Evolutionary conservation across 2,797 vertebrate genomes (phyloP).

Genomic region (Mormyrops attenuatus): DNA sequence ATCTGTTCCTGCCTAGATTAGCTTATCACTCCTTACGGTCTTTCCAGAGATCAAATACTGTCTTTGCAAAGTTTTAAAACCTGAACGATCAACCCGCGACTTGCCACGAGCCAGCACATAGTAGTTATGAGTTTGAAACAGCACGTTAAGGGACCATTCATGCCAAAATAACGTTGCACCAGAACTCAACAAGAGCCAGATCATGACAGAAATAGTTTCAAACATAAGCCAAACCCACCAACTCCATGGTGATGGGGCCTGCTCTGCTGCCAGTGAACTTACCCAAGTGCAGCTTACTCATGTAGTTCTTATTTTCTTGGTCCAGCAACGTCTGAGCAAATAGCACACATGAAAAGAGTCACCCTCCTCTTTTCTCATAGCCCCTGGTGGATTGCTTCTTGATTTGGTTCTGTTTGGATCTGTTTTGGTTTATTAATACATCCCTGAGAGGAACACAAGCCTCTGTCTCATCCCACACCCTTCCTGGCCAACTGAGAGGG

Average conservation of each 20-base stretch:
- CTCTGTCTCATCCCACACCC: slow-evolving; percentile 24
- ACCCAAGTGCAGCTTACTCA: background rate
- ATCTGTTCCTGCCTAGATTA: background rate
- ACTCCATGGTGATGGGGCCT: background rate
- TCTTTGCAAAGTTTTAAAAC: background rate
- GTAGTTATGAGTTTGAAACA: background rate
- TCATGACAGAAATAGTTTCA: background rate
- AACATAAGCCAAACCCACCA: background rate
- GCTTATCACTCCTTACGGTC: background rate
- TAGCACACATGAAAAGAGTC: slow-evolving; percentile 19
- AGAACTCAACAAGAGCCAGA: background rate
- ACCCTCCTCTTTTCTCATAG: slow-evolving; percentile 35
- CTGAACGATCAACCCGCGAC: background rate
- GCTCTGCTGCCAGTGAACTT: background rate
- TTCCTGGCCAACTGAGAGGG: slow-evolving; percentile 23
- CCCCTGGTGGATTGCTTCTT: slow-evolving; percentile 39
- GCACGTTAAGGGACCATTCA: background rate
- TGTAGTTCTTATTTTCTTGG: background rate
- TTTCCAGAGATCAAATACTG: background rate
- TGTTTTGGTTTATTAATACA: slow-evolving; percentile 73
- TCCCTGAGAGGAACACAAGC: slow-evolving; percentile 44
- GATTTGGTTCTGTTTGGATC: slow-evolving; percentile 22
- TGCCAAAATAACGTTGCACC: background rate
- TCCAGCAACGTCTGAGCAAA: slow-evolving; percentile 23
- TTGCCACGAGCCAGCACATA: background rate